Conservation (phyloP, 2,113 vertebrate genomes). For the Ptyas mucosa region DNA sequence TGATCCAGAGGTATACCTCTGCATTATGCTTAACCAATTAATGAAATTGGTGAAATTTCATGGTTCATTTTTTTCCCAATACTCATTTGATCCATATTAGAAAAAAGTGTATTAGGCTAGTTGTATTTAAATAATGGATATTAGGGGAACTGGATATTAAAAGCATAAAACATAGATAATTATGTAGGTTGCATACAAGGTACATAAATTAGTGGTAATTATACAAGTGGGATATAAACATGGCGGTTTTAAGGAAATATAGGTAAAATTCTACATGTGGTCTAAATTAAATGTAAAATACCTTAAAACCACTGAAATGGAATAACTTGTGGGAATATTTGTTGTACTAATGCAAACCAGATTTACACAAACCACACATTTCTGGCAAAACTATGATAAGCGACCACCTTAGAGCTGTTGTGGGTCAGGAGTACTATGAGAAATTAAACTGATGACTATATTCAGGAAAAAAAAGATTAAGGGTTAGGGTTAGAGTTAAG, state of each 20-base stretch:
- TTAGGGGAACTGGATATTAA: not conserved
- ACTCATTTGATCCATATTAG: not conserved
- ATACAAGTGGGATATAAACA: not conserved
- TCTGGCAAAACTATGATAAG: not conserved
- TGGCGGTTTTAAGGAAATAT: not conserved
- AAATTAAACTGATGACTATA: not conserved
- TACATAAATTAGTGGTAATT: not conserved
- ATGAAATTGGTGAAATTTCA: too few species aligned
- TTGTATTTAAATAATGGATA: not conserved
- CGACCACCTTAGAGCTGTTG: not conserved
- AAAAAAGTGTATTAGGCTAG: not conserved
- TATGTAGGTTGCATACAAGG: not conserved
- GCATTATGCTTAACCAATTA: not conserved
- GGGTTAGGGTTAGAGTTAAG: not conserved
- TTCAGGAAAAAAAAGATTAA: not conserved
- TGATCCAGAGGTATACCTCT: conserved; percentile 20
- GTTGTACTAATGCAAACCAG: not conserved
- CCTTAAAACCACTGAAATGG: not conserved
- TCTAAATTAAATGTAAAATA: not conserved
- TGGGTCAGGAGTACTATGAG: not conserved
- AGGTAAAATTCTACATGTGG: not conserved
- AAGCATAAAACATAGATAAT: not conserved
- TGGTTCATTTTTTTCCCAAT: not conserved
- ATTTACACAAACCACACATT: not conserved
- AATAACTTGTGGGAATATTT: not conserved